A percentile compares a stretch with the other conserved stretches of the same genome.
phyloP scores from a whole-genome alignment of 1,140 invertebrate genomes.

The Lordiphosa mommai region DNA sequence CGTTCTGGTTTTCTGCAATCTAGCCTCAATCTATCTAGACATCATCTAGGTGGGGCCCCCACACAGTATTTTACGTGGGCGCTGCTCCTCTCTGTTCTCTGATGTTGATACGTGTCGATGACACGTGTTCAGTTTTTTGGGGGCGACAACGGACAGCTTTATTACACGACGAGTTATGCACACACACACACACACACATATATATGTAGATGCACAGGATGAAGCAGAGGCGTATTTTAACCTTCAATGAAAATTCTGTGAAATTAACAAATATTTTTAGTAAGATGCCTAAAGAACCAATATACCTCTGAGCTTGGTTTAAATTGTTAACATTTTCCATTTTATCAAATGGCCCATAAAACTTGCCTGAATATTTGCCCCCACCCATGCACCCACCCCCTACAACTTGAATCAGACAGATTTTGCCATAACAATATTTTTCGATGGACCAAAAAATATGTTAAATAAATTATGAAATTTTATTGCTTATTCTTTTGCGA shows the following conservation, averaged over 20 bases:
- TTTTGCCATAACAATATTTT: no score
- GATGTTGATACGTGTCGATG: slow-evolving; percentile 48
- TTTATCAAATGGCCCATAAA: no score
- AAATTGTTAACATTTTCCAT: no score
- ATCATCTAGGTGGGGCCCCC: slow-evolving; percentile 38
- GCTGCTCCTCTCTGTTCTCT: background rate
- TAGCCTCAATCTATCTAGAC: slow-evolving; percentile 35
- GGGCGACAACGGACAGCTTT: slow-evolving; percentile 55
- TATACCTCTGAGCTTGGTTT: no score
- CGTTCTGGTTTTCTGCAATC: slow-evolving; percentile 18
- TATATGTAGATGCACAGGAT: background rate
- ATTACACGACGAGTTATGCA: slow-evolving; percentile 49
- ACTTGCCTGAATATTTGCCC: no score
- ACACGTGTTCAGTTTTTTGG: slow-evolving; percentile 63
- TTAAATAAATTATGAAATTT: slow-evolving; percentile 52
- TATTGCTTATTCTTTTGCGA: slow-evolving; percentile 29
- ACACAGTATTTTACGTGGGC: background rate
- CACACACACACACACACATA: slow-evolving; percentile 9
- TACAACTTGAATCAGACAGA: no score
- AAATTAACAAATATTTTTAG: no score
- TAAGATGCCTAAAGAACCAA: no score
- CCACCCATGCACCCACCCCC: no score
- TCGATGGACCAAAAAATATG: slow-evolving; percentile 1
- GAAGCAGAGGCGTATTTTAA: no score
- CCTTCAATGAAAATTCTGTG: no score